Percentiles rank a stretch among this genome's conserved stretches.
Conservation (phyloP, 2,888 invertebrate species). For the Yponomeuta sedellus region DNA sequence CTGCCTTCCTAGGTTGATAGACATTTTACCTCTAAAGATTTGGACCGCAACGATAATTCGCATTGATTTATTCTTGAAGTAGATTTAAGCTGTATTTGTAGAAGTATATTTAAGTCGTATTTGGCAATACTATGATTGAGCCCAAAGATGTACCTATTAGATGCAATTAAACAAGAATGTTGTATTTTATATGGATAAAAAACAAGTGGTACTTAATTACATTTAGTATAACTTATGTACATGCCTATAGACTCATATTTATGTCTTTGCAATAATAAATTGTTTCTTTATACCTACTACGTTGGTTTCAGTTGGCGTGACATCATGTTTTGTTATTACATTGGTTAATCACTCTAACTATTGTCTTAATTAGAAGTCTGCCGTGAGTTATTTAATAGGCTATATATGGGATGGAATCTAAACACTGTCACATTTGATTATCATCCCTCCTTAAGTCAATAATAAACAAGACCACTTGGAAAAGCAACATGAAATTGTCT, state of each 20-base stretch:
- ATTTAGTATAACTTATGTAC: no score
- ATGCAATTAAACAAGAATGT: background rate
- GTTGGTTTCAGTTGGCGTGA: background rate
- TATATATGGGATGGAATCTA: background rate
- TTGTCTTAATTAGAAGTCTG: background rate
- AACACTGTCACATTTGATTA: background rate
- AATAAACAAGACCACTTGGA: background rate
- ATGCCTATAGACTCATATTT: no score
- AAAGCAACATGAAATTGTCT: slow-evolving; percentile 1
- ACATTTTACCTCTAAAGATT: background rate
- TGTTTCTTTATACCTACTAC: background rate
- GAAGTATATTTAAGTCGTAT: background rate
- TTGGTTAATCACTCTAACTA: background rate
- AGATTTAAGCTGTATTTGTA: background rate
- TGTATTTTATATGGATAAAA: no score
- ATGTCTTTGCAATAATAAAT: background rate
- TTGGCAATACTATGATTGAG: slow-evolving; percentile 6
- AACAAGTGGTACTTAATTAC: no score
- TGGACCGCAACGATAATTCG: background rate
- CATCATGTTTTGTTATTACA: background rate
- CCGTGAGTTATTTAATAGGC: background rate
- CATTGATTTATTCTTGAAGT: background rate
- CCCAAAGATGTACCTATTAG: background rate
- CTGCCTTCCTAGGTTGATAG: slow-evolving; percentile 59
- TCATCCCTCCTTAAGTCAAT: background rate